Conservation (phyloP, 1,140 invertebrate genomes). For the Orchesella cincta region DNA sequence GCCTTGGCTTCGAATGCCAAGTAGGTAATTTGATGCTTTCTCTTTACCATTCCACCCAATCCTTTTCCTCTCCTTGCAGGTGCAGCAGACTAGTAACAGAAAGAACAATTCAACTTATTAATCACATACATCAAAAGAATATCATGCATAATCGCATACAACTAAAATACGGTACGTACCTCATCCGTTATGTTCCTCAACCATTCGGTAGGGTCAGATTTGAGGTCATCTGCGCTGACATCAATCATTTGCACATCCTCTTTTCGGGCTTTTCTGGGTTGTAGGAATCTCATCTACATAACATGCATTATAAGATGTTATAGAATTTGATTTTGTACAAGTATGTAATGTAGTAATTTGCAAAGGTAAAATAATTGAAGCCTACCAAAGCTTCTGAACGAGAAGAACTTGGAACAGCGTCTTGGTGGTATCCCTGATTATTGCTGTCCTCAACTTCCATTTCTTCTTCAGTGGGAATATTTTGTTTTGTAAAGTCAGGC, state of each 20-base stretch:
- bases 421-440: slow-evolving; percentile 58
- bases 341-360: slow-evolving; percentile 4
- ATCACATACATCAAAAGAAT: slow-evolving; percentile 8
- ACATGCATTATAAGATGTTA: neutral
- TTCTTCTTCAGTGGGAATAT: neutral
- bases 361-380: neutral
- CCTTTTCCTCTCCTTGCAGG: slow-evolving; percentile 36
- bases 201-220: slow-evolving; percentile 77
- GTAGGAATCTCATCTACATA: slow-evolving; percentile 46
- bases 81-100: slow-evolving; percentile 37
- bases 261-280: slow-evolving; percentile 56
- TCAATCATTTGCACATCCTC: slow-evolving; percentile 69
- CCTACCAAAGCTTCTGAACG: slow-evolving; percentile 24
- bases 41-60: slow-evolving; percentile 55
- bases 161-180: slow-evolving; percentile 34
- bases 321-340: neutral
- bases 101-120: neutral
- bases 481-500: neutral
- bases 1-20: slow-evolving; percentile 87
- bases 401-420: slow-evolving; percentile 46
- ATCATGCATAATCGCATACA: no score
- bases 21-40: slow-evolving; percentile 96
- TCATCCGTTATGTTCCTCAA: slow-evolving; percentile 64
- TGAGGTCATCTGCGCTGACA: slow-evolving; percentile 78
- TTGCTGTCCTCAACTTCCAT: slow-evolving; percentile 24